Percentiles rank a stretch among this genome's conserved stretches.
Evolutionary conservation across 2,113 vertebrate genomes (phyloP).

Genomic region (Notiomystis cincta): DNA sequence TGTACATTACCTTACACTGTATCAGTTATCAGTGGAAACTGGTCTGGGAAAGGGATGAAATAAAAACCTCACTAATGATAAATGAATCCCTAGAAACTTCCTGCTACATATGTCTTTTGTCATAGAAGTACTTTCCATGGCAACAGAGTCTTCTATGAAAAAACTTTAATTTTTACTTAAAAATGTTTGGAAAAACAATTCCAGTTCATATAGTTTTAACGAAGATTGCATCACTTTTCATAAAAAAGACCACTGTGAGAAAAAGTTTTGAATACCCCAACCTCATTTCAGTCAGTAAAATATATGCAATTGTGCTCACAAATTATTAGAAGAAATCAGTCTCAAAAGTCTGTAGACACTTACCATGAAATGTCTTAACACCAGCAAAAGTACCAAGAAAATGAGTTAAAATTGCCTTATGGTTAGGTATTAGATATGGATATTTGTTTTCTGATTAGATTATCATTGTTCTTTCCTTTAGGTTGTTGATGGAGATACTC

Average conservation of each 20-base stretch:
- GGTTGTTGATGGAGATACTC: not conserved
- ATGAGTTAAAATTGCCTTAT: not conserved
- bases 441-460: not conserved
- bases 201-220: not conserved
- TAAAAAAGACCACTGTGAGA: accelerated
- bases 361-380: not conserved
- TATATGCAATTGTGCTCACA: not conserved
- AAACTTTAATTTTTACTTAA: not conserved
- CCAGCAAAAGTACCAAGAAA: not conserved
- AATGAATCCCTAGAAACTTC: not conserved
- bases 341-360: not conserved
- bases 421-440: not conserved
- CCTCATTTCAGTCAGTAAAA: not conserved
- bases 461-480: not conserved
- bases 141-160: not conserved
- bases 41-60: not conserved
- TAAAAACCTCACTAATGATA: not conserved
- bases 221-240: not conserved
- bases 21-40: not conserved
- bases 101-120: not conserved
- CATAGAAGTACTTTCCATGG: not conserved
- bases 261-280: not conserved
- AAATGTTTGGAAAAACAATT: not conserved
- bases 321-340: not conserved
- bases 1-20: not conserved